phyloP scores from a whole-genome alignment of 2,797 vertebrate genomes.

The Rhinoraja longicauda region DNA sequence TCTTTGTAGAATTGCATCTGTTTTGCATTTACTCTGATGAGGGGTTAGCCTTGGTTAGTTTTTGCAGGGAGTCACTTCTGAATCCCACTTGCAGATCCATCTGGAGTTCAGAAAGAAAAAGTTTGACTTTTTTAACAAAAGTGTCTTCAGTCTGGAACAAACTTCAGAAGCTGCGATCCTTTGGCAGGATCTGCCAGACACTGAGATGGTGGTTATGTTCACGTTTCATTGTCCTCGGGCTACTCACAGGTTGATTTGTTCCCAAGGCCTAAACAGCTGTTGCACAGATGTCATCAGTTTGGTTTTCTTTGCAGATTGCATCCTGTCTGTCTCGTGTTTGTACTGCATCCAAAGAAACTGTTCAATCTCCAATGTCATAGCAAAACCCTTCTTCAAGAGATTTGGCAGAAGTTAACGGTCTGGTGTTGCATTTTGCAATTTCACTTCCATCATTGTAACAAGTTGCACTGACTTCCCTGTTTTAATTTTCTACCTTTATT shows the following conservation, averaged over 20 bases:
- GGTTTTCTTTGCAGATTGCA: background rate
- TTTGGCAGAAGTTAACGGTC: background rate
- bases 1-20: background rate
- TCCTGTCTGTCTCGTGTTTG: background rate
- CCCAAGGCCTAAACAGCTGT: background rate
- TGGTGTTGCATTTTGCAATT: background rate
- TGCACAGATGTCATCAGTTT: background rate
- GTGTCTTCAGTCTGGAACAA: background rate
- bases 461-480: background rate
- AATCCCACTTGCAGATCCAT: background rate
- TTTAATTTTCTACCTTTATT: background rate
- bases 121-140: background rate
- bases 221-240: background rate
- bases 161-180: background rate
- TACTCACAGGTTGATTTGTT: background rate
- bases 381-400: background rate
- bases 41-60: slow-evolving; percentile 23
- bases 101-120: slow-evolving; percentile 18
- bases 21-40: slow-evolving; percentile 17
- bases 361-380: background rate
- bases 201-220: background rate
- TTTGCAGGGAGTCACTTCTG: slow-evolving; percentile 9
- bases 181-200: background rate
- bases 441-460: background rate
- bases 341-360: background rate